phyloP scores from a whole-genome alignment of 2,797 vertebrate species.

The Coregonus ussuriensis region DNA sequence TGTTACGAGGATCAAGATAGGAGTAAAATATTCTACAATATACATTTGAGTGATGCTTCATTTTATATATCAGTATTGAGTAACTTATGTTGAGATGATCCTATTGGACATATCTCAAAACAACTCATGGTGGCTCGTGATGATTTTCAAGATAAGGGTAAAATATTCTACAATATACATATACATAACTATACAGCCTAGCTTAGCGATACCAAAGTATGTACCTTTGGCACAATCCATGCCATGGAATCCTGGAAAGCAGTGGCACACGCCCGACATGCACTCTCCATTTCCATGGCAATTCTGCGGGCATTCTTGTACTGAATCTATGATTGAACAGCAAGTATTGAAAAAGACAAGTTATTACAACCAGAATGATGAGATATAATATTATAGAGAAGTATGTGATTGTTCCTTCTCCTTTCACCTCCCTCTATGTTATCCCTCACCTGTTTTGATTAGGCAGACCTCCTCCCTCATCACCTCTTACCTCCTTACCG shows the following conservation, averaged over 20 bases:
- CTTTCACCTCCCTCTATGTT: background rate
- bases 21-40: background rate
- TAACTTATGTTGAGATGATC: background rate
- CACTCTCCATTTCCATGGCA: slow-evolving; percentile 98
- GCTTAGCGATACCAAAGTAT: background rate
- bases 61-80: background rate
- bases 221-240: slow-evolving; percentile 98
- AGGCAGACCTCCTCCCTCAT: background rate
- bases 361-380: background rate
- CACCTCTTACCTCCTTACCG: background rate
- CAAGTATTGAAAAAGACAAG: background rate
- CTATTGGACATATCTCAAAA: background rate
- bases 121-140: background rate
- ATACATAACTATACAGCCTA: background rate
- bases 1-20: background rate
- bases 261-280: slow-evolving; percentile 94
- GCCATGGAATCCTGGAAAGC: slow-evolving; percentile 97
- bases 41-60: background rate
- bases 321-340: slow-evolving; percentile 76
- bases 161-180: background rate
- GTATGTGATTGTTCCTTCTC: background rate
- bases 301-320: slow-evolving; percentile 97
- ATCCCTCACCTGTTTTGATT: background rate
- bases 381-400: background rate
- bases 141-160: background rate